Base-by-base conservation (phyloP, 2,888 invertebrate species). In the Epistrophe grossulariae region DNA sequence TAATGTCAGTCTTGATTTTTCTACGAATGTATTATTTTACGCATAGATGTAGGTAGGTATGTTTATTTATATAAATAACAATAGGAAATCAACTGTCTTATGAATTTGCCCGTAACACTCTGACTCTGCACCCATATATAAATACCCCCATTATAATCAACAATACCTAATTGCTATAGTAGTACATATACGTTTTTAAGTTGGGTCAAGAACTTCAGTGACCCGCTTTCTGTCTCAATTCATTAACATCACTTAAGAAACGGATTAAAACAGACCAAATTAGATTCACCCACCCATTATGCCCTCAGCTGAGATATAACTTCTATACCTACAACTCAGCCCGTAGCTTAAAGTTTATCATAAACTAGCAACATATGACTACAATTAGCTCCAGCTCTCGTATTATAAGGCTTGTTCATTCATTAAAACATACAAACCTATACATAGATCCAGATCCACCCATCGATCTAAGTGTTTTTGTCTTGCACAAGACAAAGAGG, bases 141-240 rank as follows among this genome's bases (percentile, higher is more conserved):
- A 4, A 15, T 24, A 19, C 28, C 28, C 13, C 11, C 7, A 28
- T 8, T 17, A 45, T 45, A 55, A 8, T 5, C 13, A 5, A 24
- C 8, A 24, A 24, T 24, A 40, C 4, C 9, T 59, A 60, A 40
- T 60, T 48, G 28, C 10, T 55, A 24, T 24, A 4, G 15, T 17
- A 24, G 28, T 38, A 19, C n/a, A 9, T 24, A 13, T 40, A 24
- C 24, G 24, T 38, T 13, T 38, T 9, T 31, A 11, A 40, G 59
- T 66, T 73, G 62, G 85, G 82, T 85, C 82, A 85, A 82, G 82
- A 82, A 82, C 73, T 82, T 71, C 15, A 28, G 19, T 85, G 85
- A 82, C 85, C 82, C 82, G 85, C 85, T 82, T 84, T 85, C 50
- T 59, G 81, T 40, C 70, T 82, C 73, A 82, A 85, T 85, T 85